Evolutionary conservation across 2,113 vertebrate genomes (phyloP).

Genomic region (Harpagus bidentatus): DNA sequence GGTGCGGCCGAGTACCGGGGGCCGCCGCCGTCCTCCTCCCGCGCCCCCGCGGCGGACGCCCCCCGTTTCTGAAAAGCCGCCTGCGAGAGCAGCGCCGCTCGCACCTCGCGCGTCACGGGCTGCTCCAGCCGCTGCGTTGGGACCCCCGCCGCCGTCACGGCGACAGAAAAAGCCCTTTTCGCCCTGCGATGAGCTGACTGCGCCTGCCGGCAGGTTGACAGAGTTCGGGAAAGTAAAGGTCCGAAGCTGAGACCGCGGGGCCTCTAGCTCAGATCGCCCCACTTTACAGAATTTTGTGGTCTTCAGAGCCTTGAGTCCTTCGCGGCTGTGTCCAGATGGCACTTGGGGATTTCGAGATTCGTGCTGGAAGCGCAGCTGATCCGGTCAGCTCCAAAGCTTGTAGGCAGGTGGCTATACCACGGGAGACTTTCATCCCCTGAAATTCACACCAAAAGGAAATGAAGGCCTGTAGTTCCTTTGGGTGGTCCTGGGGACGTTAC

Average conservation of each 20-base stretch:
- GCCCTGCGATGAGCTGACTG: rapidly evolving
- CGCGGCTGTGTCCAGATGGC: rapidly evolving
- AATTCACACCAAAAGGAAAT: rapidly evolving
- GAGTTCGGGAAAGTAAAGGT: rapidly evolving
- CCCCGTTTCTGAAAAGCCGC: too few relatives aligned
- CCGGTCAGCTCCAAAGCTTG: rapidly evolving
- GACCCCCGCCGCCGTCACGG: background rate
- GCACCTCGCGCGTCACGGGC: too few relatives aligned
- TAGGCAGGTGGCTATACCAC: rapidly evolving
- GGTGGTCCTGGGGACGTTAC: rapidly evolving
- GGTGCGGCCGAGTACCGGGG: too few relatives aligned
- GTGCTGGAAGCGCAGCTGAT: rapidly evolving
- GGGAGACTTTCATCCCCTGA: rapidly evolving
- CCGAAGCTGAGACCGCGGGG: rapidly evolving
- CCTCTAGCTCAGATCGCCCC: rapidly evolving
- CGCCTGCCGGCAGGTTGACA: background rate
- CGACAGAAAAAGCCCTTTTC: too few relatives aligned
- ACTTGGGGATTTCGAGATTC: rapidly evolving
- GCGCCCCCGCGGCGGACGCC: too few relatives aligned
- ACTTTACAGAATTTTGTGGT: rapidly evolving
- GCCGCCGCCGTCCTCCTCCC: too few relatives aligned
- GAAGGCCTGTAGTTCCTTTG: background rate
- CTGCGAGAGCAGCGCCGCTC: too few relatives aligned
- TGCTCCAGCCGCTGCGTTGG: too few relatives aligned
- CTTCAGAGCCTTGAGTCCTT: rapidly evolving